These are phyloP conservation scores for Procavia capensis DNA, from an alignment of 2,113 vertebrate species.

Conservation along the genomic window DNA sequence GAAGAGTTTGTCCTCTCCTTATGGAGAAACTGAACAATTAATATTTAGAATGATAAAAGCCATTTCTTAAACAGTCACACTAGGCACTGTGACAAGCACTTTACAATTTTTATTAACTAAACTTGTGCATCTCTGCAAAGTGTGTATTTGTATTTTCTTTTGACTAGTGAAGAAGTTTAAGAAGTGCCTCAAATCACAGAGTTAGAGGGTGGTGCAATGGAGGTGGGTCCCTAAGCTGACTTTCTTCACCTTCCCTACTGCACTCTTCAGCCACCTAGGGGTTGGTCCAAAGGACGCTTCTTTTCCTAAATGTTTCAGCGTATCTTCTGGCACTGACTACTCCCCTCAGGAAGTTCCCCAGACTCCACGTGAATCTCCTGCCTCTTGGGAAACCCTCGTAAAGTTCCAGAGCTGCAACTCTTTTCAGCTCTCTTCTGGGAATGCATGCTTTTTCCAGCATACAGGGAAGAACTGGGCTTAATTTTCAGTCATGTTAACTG, in stretches of 20 bases:
- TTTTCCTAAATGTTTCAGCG: not conserved
- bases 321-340: not conserved
- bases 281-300: not conserved
- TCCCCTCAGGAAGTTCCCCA: not conserved
- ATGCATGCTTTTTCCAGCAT: not conserved
- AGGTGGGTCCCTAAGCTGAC: not conserved
- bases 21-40: not conserved
- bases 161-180: not conserved
- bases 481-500: not conserved
- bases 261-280: not conserved
- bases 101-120: not conserved
- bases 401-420: not conserved
- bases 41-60: not conserved
- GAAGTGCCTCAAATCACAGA: not conserved
- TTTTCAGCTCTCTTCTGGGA: constrained; percentile 36
- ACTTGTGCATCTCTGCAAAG: not conserved
- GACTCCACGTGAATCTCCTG: not conserved
- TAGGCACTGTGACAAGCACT: not conserved
- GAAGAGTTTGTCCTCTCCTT: not conserved
- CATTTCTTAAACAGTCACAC: not conserved
- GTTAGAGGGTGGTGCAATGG: not conserved
- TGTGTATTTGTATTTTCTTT: constrained; percentile 8
- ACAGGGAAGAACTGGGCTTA: not conserved
- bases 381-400: not conserved
- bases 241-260: not conserved